These are phyloP conservation scores for Sarcoramphus papa DNA, from an alignment of 2,797 vertebrate species.

Conservation along the genomic window DNA sequence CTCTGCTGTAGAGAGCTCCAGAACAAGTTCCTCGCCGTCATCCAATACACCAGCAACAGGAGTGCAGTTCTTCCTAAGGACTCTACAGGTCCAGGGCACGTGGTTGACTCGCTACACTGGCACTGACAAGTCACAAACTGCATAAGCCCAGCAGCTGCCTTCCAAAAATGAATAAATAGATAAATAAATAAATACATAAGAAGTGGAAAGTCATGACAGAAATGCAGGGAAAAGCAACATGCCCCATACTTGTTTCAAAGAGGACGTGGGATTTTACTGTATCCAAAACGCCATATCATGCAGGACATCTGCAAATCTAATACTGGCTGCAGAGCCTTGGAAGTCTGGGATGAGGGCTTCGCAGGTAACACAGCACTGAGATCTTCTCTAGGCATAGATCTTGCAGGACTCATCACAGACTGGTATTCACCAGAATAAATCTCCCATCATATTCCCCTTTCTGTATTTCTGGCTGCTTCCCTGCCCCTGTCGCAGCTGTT, in stretches of 20 bases:
- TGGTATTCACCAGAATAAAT: background rate
- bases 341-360: background rate
- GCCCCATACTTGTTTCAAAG: background rate
- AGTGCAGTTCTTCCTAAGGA: background rate
- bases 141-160: background rate
- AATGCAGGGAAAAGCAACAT: background rate
- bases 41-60: background rate
- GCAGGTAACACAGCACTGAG: background rate
- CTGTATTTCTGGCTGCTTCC: background rate
- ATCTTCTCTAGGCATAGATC: background rate
- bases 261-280: background rate
- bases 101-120: background rate
- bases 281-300: background rate
- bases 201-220: background rate
- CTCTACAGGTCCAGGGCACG: background rate
- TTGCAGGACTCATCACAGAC: background rate
- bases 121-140: background rate
- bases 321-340: background rate
- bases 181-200: background rate
- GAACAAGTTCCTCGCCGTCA: background rate
- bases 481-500: constrained; percentile 4
- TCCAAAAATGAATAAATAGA: background rate
- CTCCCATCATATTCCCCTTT: background rate
- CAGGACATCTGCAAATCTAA: background rate
- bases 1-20: background rate